Evolutionary conservation across 2,113 vertebrate species (phyloP).

Genomic region (mouse (Mus musculus)): DNA sequence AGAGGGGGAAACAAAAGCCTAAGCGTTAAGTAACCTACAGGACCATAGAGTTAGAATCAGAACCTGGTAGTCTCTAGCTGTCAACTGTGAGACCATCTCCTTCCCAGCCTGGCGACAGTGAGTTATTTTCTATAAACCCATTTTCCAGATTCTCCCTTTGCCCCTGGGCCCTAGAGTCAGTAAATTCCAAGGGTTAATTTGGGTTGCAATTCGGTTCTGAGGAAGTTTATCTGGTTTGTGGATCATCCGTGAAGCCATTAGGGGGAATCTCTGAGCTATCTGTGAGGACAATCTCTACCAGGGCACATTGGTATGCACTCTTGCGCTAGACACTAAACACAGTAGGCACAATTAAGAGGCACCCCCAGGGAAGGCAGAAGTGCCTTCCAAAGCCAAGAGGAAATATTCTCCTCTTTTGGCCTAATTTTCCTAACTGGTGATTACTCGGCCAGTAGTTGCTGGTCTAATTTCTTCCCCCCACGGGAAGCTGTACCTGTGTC

Average conservation of each 20-base stretch:
- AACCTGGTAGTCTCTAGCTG: not conserved
- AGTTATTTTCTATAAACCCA: not conserved
- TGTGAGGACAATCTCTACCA: not conserved
- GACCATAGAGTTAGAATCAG: not conserved
- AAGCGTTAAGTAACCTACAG: not conserved
- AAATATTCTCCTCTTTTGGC: not conserved
- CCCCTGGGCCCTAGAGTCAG: not conserved
- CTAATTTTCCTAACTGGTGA: not conserved
- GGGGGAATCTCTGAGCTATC: not conserved
- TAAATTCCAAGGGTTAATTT: not conserved
- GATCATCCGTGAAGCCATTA: not conserved
- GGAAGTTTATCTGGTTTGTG: slow-evolving; percentile 4
- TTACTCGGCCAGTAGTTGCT: not conserved
- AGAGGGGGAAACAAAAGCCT: not conserved
- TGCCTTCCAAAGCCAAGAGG: not conserved
- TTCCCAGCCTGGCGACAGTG: not conserved
- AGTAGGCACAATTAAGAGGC: not conserved
- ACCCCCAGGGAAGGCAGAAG: not conserved
- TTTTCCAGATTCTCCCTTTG: not conserved
- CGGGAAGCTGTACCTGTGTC: slow-evolving; percentile 61
- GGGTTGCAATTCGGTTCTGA: not conserved
- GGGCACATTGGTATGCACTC: not conserved
- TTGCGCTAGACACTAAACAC: not conserved
- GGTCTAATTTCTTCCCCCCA: not conserved
- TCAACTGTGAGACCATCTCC: not conserved